phyloP scores from a whole-genome alignment of 2,888 invertebrate genomes.

The Acheta domesticus region DNA sequence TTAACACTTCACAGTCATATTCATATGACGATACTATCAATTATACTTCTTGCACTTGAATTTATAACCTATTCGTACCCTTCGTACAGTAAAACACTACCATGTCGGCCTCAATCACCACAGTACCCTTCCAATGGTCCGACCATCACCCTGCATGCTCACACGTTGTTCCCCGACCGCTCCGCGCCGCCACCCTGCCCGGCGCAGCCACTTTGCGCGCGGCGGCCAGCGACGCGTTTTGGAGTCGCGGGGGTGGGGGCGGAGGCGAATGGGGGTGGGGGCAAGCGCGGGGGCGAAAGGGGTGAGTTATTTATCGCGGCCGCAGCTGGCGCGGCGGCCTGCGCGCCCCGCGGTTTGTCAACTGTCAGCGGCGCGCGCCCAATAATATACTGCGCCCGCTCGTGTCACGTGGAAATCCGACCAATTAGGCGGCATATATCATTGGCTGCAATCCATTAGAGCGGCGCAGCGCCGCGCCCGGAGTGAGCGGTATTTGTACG shows the following conservation, averaged over 20 bases:
- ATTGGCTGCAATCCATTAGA: constrained; percentile 18
- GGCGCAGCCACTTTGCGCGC: too few relatives aligned
- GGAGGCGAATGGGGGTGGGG: background rate
- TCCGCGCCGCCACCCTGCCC: too few relatives aligned
- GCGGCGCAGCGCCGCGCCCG: background rate
- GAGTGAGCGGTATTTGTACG: background rate
- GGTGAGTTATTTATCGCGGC: constrained; percentile 18
- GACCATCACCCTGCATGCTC: too few relatives aligned
- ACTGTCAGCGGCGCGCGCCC: constrained; percentile 1
- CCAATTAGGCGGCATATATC: constrained; percentile 18
- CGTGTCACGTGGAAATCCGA: constrained; percentile 18
- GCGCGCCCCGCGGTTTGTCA: constrained; percentile 18
- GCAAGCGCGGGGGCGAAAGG: background rate
- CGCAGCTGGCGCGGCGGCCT: constrained; percentile 10
- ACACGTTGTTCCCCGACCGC: too few relatives aligned
- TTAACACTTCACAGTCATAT: too few relatives aligned
- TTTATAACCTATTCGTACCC: too few relatives aligned
- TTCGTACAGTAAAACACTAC: too few relatives aligned
- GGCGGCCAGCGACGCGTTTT: too few relatives aligned
- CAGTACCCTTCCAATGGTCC: too few relatives aligned
- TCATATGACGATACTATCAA: too few relatives aligned
- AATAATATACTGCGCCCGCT: constrained; percentile 1
- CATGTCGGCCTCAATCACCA: too few relatives aligned
- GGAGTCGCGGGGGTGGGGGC: background rate
- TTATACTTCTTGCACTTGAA: too few relatives aligned